These are phyloP conservation scores for Callospermophilus lateralis DNA, from an alignment of 2,113 vertebrate species.

Conservation along the genomic window DNA sequence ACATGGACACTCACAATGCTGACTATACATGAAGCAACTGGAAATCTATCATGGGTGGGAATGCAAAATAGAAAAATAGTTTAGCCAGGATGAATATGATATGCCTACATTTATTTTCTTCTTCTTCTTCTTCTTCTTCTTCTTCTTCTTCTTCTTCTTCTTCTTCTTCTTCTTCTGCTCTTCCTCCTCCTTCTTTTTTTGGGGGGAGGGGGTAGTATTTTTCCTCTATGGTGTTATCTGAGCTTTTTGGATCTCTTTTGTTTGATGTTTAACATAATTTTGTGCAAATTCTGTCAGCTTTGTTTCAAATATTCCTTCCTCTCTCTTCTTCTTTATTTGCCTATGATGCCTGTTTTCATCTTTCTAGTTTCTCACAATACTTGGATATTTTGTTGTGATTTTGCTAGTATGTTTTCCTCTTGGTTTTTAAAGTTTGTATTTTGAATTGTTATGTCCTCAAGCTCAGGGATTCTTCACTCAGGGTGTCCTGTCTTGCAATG, in stretches of 20 bases:
- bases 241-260: not conserved
- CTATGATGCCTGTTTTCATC: not conserved
- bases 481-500: not conserved
- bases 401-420: not conserved
- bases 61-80: not conserved
- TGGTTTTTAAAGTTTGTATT: not conserved
- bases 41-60: not conserved
- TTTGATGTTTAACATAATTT: not conserved
- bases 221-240: not conserved
- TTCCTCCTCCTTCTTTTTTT: not conserved
- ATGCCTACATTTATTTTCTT: not conserved
- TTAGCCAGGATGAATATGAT: not conserved
- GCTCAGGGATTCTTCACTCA: not conserved
- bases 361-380: not conserved
- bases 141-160: too few species aligned
- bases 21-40: not conserved
- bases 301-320: not conserved
- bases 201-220: not conserved
- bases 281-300: not conserved
- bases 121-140: too few species aligned
- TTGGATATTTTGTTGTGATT: not conserved
- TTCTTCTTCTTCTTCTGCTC: too few species aligned
- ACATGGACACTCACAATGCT: not conserved
- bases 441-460: not conserved
- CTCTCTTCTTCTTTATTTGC: not conserved